Evolutionary conservation across 2,888 invertebrate species (phyloP).

Genomic region (Pharmacophagus antenor): DNA sequence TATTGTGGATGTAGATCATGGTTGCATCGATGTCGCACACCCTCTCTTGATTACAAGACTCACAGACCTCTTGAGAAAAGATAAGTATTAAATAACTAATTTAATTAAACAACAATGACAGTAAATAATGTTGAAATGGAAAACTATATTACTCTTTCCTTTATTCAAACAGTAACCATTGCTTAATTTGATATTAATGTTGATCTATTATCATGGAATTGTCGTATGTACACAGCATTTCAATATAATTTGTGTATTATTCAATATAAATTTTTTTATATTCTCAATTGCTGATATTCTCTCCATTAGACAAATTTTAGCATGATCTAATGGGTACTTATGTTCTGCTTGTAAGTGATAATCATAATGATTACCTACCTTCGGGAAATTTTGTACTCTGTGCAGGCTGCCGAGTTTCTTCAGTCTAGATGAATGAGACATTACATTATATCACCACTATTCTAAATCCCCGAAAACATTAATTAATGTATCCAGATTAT

Average conservation of each 20-base stretch:
- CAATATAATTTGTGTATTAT: no score
- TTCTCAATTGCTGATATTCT: no score
- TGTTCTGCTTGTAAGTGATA: neutral
- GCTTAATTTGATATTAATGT: no score
- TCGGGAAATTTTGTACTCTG: neutral
- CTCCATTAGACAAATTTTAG: no score
- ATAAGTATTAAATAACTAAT: neutral
- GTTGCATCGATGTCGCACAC: slow-evolving; percentile 54
- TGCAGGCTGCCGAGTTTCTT: neutral
- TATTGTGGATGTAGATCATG: slow-evolving; percentile 36
- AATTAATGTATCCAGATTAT: no score
- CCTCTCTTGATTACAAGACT: slow-evolving; percentile 31
- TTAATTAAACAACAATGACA: neutral
- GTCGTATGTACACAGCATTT: no score
- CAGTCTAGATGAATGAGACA: neutral
- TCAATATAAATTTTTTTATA: no score
- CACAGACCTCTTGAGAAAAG: slow-evolving; percentile 63
- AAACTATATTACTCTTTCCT: no score
- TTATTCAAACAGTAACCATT: neutral
- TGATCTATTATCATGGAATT: no score
- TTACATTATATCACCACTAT: neutral
- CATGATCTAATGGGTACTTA: neutral
- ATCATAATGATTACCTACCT: neutral
- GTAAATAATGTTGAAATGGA: no score
- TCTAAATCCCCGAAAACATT: no score